Evolutionary conservation across 1,140 invertebrate genomes (phyloP).

Genomic region (Macrocentrus cingulum): DNA sequence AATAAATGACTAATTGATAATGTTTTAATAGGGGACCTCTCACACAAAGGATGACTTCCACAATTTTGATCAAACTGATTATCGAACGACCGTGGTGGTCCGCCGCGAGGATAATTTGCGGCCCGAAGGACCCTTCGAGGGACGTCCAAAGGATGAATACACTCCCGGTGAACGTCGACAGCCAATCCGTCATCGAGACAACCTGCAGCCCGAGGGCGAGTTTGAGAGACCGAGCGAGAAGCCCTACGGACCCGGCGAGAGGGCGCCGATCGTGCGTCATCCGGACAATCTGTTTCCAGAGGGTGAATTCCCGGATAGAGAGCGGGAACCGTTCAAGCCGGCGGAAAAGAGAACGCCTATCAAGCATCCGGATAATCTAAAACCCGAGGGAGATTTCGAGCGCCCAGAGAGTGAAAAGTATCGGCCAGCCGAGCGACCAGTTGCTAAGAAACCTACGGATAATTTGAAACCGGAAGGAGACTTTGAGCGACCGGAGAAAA

Average conservation of each 20-base stretch:
- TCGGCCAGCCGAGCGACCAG: constrained; percentile 61
- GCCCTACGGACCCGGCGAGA: constrained; percentile 56
- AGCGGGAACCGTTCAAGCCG: constrained; percentile 27
- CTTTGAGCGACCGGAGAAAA: constrained; percentile 53
- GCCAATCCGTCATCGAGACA: constrained; percentile 65
- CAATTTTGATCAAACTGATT: constrained; percentile 46
- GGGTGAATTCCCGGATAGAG: constrained; percentile 60
- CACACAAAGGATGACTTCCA: constrained; percentile 58
- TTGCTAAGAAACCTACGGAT: constrained; percentile 60
- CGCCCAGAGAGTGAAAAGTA: constrained; percentile 55
- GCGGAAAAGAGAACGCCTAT: constrained; percentile 44
- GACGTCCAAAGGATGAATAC: constrained; percentile 64
- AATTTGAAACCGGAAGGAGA: constrained; percentile 64
- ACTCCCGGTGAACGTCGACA: constrained; percentile 56
- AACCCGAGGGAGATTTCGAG: constrained; percentile 65
- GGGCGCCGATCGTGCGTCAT: constrained; percentile 43
- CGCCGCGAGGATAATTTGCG: constrained; percentile 59
- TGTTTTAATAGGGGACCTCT: constrained; percentile 53
- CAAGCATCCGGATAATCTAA: constrained; percentile 59
- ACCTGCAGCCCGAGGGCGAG: constrained; percentile 66
- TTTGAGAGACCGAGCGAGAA: constrained; percentile 58
- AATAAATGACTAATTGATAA: not conserved
- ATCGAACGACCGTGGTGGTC: constrained; percentile 46
- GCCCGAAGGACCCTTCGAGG: constrained; percentile 65
- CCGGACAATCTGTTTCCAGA: constrained; percentile 64